A percentile compares a stretch with the other conserved stretches of the same genome.
These are phyloP conservation scores for Hybognathus amarus DNA, from an alignment of 2,797 vertebrate genomes.

Conservation along the genomic window DNA sequence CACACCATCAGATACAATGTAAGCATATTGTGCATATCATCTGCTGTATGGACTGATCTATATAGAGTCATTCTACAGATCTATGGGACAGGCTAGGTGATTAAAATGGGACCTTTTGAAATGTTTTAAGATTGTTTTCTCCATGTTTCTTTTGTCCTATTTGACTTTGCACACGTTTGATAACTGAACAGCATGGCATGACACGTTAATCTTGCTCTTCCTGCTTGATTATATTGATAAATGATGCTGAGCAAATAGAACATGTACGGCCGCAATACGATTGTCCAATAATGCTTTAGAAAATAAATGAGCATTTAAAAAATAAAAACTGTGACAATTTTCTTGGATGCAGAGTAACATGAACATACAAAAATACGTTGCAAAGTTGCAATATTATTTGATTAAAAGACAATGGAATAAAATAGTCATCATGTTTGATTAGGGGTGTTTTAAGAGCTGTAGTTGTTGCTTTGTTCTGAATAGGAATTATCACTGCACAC, in stretches of 20 bases:
- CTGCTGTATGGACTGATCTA: too few species aligned
- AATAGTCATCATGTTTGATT: background rate
- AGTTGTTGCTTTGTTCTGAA: background rate
- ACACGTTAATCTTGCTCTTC: background rate
- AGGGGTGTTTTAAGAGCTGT: background rate
- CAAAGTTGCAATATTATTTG: background rate
- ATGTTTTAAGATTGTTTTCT: background rate
- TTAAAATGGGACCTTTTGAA: background rate
- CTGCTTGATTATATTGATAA: background rate
- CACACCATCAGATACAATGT: background rate
- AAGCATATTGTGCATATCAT: background rate
- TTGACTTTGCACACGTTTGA: background rate
- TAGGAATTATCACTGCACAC: background rate
- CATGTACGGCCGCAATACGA: background rate
- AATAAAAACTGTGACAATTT: background rate
- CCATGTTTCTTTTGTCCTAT: background rate
- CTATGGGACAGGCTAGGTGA: too few species aligned
- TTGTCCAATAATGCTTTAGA: background rate
- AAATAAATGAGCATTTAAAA: background rate
- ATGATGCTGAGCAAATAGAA: background rate
- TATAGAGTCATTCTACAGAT: too few species aligned
- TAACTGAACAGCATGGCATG: slow-evolving; percentile 12
- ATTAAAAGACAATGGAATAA: background rate
- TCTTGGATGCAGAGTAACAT: background rate
- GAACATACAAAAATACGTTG: background rate